Conservation (phyloP, 2,113 vertebrate genomes). For the Acrocephalus arundinaceus region DNA sequence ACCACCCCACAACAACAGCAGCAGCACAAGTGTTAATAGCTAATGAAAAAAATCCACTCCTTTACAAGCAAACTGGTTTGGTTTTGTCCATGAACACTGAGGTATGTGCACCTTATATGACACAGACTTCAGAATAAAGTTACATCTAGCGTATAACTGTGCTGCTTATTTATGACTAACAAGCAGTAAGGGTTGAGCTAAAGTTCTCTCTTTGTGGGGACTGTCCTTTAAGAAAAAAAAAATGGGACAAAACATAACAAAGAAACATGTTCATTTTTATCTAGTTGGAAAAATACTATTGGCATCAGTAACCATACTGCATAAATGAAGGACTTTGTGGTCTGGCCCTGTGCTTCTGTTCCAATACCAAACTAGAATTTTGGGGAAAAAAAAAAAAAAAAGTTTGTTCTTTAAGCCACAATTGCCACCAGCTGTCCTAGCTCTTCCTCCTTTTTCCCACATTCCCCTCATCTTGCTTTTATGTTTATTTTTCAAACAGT, state of each 20-base stretch:
- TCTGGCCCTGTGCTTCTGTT: no score
- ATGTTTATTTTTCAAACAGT: neutral
- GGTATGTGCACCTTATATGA: neutral
- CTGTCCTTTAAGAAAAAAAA: neutral
- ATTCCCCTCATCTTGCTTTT: neutral
- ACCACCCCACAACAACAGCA: neutral
- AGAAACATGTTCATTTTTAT: neutral
- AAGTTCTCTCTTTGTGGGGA: neutral
- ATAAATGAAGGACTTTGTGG: neutral
- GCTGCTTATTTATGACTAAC: neutral
- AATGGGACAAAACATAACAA: neutral
- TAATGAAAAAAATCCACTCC: neutral
- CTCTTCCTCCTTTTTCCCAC: neutral
- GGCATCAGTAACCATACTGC: neutral
- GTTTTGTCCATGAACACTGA: neutral
- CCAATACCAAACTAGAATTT: neutral
- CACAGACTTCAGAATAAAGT: neutral
- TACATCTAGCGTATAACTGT: neutral
- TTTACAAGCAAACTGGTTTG: neutral
- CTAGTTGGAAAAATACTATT: neutral
- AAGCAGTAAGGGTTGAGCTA: neutral
- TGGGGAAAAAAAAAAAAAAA: rapidly evolving
- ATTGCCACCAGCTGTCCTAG: neutral
- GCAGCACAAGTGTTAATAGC: neutral
- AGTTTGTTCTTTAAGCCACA: neutral